phyloP scores from a whole-genome alignment of 2,113 vertebrate genomes.

The Dicrurus megarhynchus region DNA sequence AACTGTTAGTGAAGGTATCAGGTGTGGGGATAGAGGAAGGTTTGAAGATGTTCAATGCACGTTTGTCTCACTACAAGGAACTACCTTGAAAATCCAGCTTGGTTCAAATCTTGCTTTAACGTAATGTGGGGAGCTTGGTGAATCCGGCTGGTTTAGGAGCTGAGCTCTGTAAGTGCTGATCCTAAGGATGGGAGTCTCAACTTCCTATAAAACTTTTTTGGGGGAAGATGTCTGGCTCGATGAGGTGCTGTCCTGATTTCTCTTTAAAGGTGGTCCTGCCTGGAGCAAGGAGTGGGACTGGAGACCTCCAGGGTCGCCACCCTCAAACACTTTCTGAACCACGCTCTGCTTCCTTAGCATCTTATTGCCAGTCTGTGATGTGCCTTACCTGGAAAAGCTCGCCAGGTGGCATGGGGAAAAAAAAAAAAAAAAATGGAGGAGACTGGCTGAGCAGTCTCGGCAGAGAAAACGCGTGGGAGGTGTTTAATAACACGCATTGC shows the following conservation, averaged over 20 bases:
- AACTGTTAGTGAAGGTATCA: not conserved
- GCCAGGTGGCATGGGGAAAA: not conserved
- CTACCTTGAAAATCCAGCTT: not conserved
- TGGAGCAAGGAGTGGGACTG: not conserved
- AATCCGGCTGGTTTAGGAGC: not conserved
- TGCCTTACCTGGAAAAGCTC: not conserved
- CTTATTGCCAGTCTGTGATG: not conserved
- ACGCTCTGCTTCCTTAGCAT: fast-evolving
- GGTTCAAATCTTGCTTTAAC: not conserved
- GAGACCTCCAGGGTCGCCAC: not conserved
- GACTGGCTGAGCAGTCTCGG: conserved; percentile 11
- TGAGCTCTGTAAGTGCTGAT: not conserved
- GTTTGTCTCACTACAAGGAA: not conserved
- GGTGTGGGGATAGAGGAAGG: not conserved
- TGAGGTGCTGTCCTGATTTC: not conserved
- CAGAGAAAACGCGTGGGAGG: not conserved
- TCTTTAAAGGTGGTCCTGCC: not conserved
- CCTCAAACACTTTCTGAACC: not conserved
- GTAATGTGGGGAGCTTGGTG: not conserved
- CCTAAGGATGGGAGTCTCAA: not conserved
- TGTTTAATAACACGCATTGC: conserved; percentile 48
- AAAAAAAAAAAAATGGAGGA: not conserved
- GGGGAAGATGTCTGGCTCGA: not conserved
- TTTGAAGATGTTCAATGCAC: not conserved
- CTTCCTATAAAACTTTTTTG: not conserved